Evolutionary conservation across 2,797 vertebrate species (phyloP).

Genomic region (Parauchenoglanis punctatus): DNA sequence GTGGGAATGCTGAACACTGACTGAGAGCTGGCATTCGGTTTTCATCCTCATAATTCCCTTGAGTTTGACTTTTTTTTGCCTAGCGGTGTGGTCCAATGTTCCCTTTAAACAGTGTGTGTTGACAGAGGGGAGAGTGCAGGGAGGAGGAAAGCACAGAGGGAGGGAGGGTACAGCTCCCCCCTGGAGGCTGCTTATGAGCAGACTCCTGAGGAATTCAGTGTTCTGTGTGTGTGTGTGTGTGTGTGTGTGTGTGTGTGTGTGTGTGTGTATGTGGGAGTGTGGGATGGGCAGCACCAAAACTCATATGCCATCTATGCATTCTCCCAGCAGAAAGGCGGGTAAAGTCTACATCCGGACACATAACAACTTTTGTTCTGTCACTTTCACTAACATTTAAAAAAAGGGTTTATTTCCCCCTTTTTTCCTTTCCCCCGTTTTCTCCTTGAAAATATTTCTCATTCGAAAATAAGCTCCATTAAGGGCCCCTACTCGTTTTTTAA

Average conservation of each 20-base stretch:
- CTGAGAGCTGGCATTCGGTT: constrained; percentile 36
- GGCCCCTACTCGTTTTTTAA: no score
- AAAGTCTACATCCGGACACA: constrained; percentile 73
- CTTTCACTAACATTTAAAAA: constrained; percentile 3
- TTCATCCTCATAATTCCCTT: constrained; percentile 64
- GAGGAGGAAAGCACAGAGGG: constrained; percentile 34
- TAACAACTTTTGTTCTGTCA: constrained; percentile 30
- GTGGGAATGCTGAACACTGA: constrained; percentile 42
- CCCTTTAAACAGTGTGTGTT: constrained; percentile 50
- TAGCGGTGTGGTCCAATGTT: constrained; percentile 54
- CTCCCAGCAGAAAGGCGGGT: constrained; percentile 56
- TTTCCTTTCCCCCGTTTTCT: background rate
- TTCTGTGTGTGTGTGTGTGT: constrained; percentile 50
- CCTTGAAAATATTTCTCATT: background rate
- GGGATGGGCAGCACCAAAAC: constrained; percentile 73
- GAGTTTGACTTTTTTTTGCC: constrained; percentile 32
- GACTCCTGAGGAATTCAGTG: constrained; percentile 55
- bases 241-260: constrained; percentile 50
- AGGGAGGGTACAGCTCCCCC: constrained; percentile 25
- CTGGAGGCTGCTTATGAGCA: constrained; percentile 51
- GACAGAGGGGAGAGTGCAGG: constrained; percentile 50
- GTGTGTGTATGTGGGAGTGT: constrained; percentile 52
- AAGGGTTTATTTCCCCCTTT: background rate
- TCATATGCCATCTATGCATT: constrained; percentile 78
- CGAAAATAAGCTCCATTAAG: background rate